A percentile compares a stretch with the other conserved stretches of the same genome.
phyloP scores from a whole-genome alignment of 2,797 vertebrate species.

The Tapirus indicus region DNA sequence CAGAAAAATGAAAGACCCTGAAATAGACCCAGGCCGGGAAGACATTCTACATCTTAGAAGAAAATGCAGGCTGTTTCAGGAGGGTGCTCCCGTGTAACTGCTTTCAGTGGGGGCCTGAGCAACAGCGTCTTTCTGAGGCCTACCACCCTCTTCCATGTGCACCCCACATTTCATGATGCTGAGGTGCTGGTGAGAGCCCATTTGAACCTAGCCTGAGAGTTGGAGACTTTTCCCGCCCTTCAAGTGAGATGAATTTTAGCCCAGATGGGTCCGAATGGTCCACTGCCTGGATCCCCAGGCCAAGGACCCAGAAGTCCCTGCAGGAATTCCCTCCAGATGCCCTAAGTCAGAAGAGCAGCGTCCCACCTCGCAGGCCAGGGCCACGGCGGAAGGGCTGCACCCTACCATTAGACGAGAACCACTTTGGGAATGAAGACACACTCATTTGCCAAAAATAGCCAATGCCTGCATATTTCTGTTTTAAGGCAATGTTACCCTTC shows the following conservation, averaged over 20 bases:
- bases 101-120: accelerated
- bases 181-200: background rate
- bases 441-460: constrained; percentile 71
- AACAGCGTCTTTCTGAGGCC: background rate
- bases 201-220: background rate
- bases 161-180: background rate
- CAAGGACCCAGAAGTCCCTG: background rate
- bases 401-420: constrained; percentile 46
- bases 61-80: background rate
- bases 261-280: background rate
- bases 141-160: background rate
- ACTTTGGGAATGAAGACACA: constrained; percentile 69
- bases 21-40: background rate
- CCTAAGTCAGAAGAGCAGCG: background rate
- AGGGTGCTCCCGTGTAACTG: background rate
- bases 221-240: background rate
- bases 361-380: background rate
- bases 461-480: constrained; percentile 70
- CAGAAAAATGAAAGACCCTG: constrained; percentile 39
- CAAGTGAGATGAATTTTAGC: constrained; percentile 9
- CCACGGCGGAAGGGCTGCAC: background rate
- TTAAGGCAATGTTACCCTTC: constrained; percentile 81
- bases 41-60: background rate
- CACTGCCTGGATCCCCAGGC: background rate
- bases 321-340: background rate